These are phyloP conservation scores for Plagodis pulveraria DNA, from an alignment of 2,888 invertebrate species.

Conservation along the genomic window DNA sequence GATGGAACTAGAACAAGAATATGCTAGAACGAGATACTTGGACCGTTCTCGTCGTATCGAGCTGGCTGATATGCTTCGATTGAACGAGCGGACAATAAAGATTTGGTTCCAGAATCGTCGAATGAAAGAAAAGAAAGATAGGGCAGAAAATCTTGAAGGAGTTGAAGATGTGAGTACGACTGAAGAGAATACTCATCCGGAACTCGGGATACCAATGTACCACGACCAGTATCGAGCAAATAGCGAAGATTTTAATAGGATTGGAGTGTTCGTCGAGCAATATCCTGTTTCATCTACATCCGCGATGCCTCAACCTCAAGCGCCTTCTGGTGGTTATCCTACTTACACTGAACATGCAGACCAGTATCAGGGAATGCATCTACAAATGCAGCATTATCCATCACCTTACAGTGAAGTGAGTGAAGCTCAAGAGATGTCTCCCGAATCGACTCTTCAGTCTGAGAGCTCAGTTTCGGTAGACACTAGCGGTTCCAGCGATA, in stretches of 20 bases:
- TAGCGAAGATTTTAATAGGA: constrained; percentile 41
- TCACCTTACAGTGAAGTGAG: constrained; percentile 36
- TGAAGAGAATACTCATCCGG: constrained; percentile 52
- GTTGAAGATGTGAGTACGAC: constrained; percentile 57
- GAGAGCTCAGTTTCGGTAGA: constrained; percentile 29
- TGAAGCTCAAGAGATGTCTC: constrained; percentile 38
- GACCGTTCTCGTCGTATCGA: constrained; percentile 90
- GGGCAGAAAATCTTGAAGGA: constrained; percentile 57
- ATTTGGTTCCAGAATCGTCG: constrained; percentile 94
- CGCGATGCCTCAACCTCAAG: constrained; percentile 20
- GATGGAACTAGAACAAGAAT: constrained; percentile 90
- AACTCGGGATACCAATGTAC: constrained; percentile 42
- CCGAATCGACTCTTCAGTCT: constrained; percentile 30
- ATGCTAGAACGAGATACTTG: constrained; percentile 87
- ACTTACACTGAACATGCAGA: constrained; percentile 39
- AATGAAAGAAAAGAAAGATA: constrained; percentile 90
- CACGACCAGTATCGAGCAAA: constrained; percentile 48
- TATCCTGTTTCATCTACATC: constrained; percentile 45
- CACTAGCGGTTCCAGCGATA: constrained; percentile 34
- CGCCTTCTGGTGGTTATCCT: constrained; percentile 39
- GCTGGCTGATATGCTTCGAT: constrained; percentile 61
- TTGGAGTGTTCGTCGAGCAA: constrained; percentile 48
- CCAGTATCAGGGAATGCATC: constrained; percentile 44
- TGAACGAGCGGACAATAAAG: constrained; percentile 85
- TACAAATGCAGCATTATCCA: constrained; percentile 44